Evolutionary conservation across 1,140 invertebrate genomes (phyloP), one percentile per base, ranked within the genome.

Genomic region (Nasonia vitripennis): DNA sequence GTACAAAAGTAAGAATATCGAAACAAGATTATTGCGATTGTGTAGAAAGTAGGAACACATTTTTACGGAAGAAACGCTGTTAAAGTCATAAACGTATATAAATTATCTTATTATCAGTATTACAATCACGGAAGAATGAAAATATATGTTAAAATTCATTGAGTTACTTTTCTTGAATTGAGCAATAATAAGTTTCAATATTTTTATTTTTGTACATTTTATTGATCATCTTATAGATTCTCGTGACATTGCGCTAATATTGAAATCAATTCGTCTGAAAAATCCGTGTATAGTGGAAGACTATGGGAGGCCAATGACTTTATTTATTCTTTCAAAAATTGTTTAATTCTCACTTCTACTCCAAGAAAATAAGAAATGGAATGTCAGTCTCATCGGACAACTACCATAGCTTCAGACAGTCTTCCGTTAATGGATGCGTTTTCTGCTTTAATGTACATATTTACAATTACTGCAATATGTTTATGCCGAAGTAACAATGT

Each of bases 391-490:
- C 79, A 83, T 82, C 9, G 62, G 73, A 78, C 84, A 77, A 70
- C 51, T 68, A 67, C 78, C 86, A 85, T 84, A 84, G 68, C 62
- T 81, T 82, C 51, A 81, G 48, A 84, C 62, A 84, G 20, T 86
- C 62, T 81, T 81, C 78, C 86, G 45, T 74, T 68, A 74, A 84
- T 62, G 48, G 37, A 79, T 83, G 55, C 31, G 70, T 87, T 87
- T 87, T 81, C 11, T 77, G 81, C 68, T 68, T 88, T 87, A 88
- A 89, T 88, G 78, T 89, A 89, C 87, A 89, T 89, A 90, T 90
- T 77, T 90, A 90, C 88, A 90, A 62, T 85, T 81, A 62, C 70
- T 79, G 88, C 82, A 89, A 86, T 88, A 87, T 81, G 81, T 87
- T 31, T 27, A 27, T 86, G 55, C 20, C 51, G 23, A 78, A 82